Percentiles rank a stretch among this genome's conserved stretches.
Evolutionary conservation across 2,888 invertebrate species (phyloP).

Genomic region (Epistrophella euchroma): DNA sequence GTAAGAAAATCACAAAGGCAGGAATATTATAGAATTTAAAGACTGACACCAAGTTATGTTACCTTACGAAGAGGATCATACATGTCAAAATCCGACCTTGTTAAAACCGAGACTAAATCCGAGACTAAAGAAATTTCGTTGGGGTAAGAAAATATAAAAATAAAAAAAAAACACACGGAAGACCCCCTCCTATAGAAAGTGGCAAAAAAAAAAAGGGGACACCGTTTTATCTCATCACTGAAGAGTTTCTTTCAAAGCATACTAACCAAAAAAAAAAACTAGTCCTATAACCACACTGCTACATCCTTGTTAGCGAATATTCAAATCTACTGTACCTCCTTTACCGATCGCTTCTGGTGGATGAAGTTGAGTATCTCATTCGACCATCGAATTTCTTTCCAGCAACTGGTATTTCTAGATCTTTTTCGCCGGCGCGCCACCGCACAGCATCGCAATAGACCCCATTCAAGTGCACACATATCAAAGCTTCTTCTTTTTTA

Average conservation of each 20-base stretch:
- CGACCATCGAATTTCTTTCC: constrained; percentile 69
- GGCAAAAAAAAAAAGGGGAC: constrained; percentile 66
- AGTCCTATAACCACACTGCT: constrained; percentile 44
- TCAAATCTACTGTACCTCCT: constrained; percentile 54
- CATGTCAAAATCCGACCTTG: background rate
- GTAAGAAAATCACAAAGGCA: too few relatives aligned
- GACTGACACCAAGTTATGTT: too few relatives aligned
- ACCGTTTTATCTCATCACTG: constrained; percentile 57
- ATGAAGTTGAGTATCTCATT: constrained; percentile 56
- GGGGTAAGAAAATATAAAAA: constrained; percentile 41
- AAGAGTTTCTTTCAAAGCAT: constrained; percentile 39
- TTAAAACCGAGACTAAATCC: constrained; percentile 30
- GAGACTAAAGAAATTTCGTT: constrained; percentile 57
- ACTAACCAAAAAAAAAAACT: constrained; percentile 26
- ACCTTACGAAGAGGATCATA: too few relatives aligned
- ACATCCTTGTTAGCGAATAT: constrained; percentile 71
- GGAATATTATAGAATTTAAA: too few relatives aligned
- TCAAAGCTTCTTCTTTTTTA: background rate
- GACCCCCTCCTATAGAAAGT: constrained; percentile 53
- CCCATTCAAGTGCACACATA: constrained; percentile 35
- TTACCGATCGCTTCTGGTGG: background rate
- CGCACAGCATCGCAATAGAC: background rate
- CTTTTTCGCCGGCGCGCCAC: background rate
- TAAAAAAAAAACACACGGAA: background rate
- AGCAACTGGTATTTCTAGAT: constrained; percentile 70